Evolutionary conservation across 2,113 vertebrate genomes (phyloP), one percentile per base, ranked within the genome.

Genomic region (Callocephalon fimbriatum): DNA sequence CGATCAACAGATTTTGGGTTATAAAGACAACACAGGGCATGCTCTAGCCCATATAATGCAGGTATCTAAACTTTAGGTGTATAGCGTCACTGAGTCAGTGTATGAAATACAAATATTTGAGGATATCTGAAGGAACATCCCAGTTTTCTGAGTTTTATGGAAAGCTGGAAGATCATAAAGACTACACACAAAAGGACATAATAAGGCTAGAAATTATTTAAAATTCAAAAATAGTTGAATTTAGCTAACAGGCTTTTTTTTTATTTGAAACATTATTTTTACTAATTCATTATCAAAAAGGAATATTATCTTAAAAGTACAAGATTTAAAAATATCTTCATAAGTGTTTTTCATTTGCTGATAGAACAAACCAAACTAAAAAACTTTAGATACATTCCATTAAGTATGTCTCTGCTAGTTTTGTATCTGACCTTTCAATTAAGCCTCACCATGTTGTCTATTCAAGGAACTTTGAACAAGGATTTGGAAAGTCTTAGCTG

Each of bases 391-490:
- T 65, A 25, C 0, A 3, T 79, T 75, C 20, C 10, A 6, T 45
- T 93, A 89, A 54, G 42, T 35, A 44, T 26, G 14, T 68, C 5
- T 75, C 29, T 90, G 14, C 19, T 70, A 44, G 23, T 73, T 56
- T 92, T 27, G 40, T 73, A 58, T 29, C 59, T 79, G 75, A 93
- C 82, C 45, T 93, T 96, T 90, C 79, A 76, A 26, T 95, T 95
- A 92, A 92, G 9, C 31, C 37, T 1, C 3, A 29, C 26, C 5
- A 38, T 83, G 67, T 66, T 92, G 45, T 53, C 45, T 86, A 10
- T 95, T 95, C 91, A 80, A 95, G n/a, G 25, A 93, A 29, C 54
- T 96, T 96, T 92, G 47, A 92, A 84, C 11, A 91, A 77, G 59
- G 93, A 95, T 95, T 95, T 95, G 13, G 17, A 73, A 93, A 86